These are phyloP conservation scores for Griposia aprilina DNA, from an alignment of 2,888 invertebrate genomes.

Conservation along the genomic window DNA sequence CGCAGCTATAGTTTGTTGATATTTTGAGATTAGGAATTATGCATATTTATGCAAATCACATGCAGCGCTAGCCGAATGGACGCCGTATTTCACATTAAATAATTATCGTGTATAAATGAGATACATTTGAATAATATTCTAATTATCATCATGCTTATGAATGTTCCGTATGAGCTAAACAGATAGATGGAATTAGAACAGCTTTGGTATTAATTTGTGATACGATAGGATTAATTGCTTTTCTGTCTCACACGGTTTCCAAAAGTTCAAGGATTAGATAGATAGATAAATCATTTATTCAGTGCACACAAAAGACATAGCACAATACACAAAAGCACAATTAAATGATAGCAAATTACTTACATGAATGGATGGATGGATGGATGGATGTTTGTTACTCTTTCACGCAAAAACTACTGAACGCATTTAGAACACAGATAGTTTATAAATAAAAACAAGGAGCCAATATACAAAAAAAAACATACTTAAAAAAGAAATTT, in stretches of 20 bases:
- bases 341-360: no score
- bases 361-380: no score
- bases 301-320: no score
- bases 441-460: no score
- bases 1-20: constrained; percentile 60
- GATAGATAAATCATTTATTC: no score
- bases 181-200: constrained; percentile 26
- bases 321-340: no score
- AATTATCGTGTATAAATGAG: constrained; percentile 47
- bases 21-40: constrained; percentile 56
- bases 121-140: constrained; percentile 57
- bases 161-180: constrained; percentile 5
- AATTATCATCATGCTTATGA: constrained; percentile 29
- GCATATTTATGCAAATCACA: constrained; percentile 57
- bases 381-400: no score
- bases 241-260: neutral
- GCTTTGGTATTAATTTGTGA: constrained; percentile 12
- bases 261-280: neutral
- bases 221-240: neutral
- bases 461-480: no score
- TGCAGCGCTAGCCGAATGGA: constrained; percentile 35
- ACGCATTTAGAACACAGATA: no score
- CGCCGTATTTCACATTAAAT: constrained; percentile 44
- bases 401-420: no score
- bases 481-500: no score